Conservation (phyloP, 2,797 vertebrate genomes). For the Oreortyx pictus region DNA sequence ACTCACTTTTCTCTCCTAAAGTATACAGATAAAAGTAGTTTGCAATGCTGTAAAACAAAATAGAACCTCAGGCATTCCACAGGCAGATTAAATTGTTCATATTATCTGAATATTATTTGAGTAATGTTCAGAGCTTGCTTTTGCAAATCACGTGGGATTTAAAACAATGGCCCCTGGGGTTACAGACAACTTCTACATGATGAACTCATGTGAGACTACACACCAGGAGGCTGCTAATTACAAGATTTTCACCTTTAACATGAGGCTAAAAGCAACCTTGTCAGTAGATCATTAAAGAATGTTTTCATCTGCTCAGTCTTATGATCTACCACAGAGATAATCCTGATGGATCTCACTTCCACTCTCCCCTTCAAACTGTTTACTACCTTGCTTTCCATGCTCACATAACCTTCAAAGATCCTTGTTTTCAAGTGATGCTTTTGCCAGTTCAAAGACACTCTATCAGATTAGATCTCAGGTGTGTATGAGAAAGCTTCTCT, state of each 20-base stretch:
- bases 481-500: not conserved
- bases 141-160: not conserved
- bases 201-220: not conserved
- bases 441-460: not conserved
- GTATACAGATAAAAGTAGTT: not conserved
- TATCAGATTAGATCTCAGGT: not conserved
- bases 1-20: not conserved
- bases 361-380: not conserved
- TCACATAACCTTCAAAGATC: not conserved
- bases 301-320: not conserved
- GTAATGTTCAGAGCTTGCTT: not conserved
- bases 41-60: not conserved
- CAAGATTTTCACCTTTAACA: not conserved
- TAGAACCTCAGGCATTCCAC: not conserved
- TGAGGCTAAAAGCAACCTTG: not conserved
- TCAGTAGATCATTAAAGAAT: not conserved
- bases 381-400: not conserved
- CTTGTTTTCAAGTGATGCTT: not conserved
- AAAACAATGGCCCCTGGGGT: not conserved
- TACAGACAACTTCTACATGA: not conserved
- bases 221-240: not conserved
- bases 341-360: not conserved
- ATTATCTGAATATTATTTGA: not conserved
- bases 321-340: not conserved
- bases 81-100: not conserved